Evolutionary conservation across 2,888 invertebrate genomes (phyloP).

Genomic region (Brenthis ino): DNA sequence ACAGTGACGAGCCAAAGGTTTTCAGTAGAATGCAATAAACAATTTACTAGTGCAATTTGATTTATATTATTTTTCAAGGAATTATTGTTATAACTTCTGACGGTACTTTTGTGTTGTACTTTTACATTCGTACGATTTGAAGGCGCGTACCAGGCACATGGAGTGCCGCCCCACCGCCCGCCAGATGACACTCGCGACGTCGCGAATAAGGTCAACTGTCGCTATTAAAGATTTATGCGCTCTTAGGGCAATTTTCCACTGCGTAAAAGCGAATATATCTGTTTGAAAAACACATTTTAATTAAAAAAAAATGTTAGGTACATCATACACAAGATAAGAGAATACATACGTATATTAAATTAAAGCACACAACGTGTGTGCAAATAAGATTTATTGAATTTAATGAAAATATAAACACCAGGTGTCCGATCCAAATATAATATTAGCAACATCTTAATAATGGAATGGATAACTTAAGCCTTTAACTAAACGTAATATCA

Average conservation of each 20-base stretch:
- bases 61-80: background rate
- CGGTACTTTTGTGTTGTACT: constrained; percentile 53
- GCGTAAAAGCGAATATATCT: background rate
- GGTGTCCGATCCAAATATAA: no score
- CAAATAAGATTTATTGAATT: no score
- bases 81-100: constrained; percentile 44
- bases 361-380: no score
- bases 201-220: constrained; percentile 79
- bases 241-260: constrained; percentile 31
- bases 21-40: background rate
- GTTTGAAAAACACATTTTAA: no score
- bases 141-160: constrained; percentile 68
- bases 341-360: no score
- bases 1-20: background rate
- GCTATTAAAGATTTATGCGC: constrained; percentile 42
- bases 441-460: no score
- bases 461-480: no score
- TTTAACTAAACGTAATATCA: no score
- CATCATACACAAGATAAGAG: no score
- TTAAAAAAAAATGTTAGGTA: no score
- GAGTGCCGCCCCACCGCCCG: constrained; percentile 65
- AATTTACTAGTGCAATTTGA: background rate
- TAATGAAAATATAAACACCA: no score
- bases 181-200: constrained; percentile 80
- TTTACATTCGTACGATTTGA: constrained; percentile 45